phyloP scores from a whole-genome alignment of 2,113 vertebrate species.

The Cyprinodon brontotheroides region DNA sequence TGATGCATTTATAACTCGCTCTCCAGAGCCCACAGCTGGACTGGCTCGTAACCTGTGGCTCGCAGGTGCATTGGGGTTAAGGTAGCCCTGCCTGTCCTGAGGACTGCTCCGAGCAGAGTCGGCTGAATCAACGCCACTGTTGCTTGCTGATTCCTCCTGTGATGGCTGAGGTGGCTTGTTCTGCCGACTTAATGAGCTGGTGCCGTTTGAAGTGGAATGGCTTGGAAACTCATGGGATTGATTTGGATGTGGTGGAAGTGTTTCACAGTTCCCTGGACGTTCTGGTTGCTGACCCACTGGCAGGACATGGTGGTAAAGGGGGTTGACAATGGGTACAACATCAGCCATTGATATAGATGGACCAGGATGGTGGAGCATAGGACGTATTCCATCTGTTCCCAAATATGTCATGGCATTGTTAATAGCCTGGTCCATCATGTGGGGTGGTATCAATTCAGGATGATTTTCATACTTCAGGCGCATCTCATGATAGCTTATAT shows the following conservation, averaged over 20 bases:
- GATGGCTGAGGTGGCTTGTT: constrained; percentile 84
- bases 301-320: constrained; percentile 92
- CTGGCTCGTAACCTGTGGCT: constrained; percentile 87
- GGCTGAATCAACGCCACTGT: constrained; percentile 93
- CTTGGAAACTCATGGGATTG: constrained; percentile 80
- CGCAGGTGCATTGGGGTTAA: constrained; percentile 76
- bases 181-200: constrained; percentile 85
- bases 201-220: constrained; percentile 87
- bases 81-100: constrained; percentile 86
- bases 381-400: constrained; percentile 88
- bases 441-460: constrained; percentile 91
- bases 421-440: constrained; percentile 98
- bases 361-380: constrained; percentile 88
- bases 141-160: constrained; percentile 90
- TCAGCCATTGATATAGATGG: constrained; percentile 88
- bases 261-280: constrained; percentile 87
- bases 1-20: constrained; percentile 74
- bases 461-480: constrained; percentile 93
- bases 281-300: constrained; percentile 88
- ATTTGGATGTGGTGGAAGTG: constrained; percentile 81
- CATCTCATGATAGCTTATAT: constrained; percentile 88
- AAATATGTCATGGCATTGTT: constrained; percentile 93
- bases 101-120: constrained; percentile 98
- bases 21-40: constrained; percentile 71
- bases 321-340: constrained; percentile 91